These are phyloP conservation scores for Clarias batrachus DNA, from an alignment of 2,113 vertebrate species.

Conservation along the genomic window DNA sequence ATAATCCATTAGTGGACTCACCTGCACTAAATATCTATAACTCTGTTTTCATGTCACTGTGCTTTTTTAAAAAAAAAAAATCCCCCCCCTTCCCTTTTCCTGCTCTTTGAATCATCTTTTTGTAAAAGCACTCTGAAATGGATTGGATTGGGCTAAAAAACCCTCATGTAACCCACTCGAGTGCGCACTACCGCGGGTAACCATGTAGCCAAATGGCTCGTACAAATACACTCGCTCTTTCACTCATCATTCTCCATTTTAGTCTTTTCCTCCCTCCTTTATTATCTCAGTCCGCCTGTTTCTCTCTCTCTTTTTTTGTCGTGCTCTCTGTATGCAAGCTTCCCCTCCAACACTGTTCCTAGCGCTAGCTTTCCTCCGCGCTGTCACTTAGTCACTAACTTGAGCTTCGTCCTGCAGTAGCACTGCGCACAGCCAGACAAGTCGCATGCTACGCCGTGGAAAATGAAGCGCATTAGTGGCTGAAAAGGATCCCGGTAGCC, in stretches of 20 bases:
- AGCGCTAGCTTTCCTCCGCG: background rate
- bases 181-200: slow-evolving; percentile 6
- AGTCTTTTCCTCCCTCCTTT: background rate
- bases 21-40: slow-evolving; percentile 47
- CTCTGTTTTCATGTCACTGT: slow-evolving; percentile 15
- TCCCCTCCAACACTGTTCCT: background rate
- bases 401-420: background rate
- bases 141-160: slow-evolving; percentile 7
- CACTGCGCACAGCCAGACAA: background rate
- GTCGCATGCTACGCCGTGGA: background rate
- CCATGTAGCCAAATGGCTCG: slow-evolving; percentile 37
- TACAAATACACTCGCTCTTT: slow-evolving; percentile 24
- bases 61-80: background rate
- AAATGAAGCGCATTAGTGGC: background rate
- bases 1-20: slow-evolving; percentile 55
- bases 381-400: slow-evolving; percentile 1
- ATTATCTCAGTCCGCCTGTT: background rate
- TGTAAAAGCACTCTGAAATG: slow-evolving; percentile 39
- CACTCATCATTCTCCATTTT: slow-evolving; percentile 11
- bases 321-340: too few species aligned
- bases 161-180: slow-evolving; percentile 32
- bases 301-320: background rate
- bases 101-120: slow-evolving; percentile 39
- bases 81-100: background rate
- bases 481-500: background rate